Conservation (phyloP, 2,113 vertebrate genomes). For the Colinus virginianus region DNA sequence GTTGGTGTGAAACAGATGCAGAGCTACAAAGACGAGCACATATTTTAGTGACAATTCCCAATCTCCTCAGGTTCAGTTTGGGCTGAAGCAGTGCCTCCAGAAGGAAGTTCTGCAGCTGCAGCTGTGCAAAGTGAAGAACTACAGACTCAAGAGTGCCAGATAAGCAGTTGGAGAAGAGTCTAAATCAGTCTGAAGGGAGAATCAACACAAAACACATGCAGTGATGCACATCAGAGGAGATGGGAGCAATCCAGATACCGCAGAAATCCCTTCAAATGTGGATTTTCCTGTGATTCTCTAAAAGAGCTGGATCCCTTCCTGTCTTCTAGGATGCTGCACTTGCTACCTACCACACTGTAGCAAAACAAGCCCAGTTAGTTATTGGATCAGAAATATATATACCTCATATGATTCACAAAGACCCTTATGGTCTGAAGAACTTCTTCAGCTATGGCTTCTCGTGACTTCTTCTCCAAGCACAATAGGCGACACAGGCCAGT, state of each 20-base stretch:
- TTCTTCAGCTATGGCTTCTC: background rate
- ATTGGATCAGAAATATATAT: background rate
- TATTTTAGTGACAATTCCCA: background rate
- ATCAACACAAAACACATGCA: rapidly evolving
- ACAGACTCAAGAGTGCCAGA: background rate
- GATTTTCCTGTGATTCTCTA: background rate
- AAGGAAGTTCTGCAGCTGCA: background rate
- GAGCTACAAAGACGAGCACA: background rate
- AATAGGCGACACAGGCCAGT: constrained; percentile 49
- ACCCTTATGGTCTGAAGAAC: background rate
- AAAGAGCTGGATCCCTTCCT: background rate
- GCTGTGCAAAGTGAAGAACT: background rate
- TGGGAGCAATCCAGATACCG: background rate
- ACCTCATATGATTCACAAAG: background rate
- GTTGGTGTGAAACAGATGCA: background rate
- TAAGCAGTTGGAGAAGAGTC: background rate
- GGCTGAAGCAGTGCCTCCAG: background rate
- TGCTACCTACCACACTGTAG: background rate
- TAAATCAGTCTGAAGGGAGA: background rate
- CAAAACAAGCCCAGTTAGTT: background rate
- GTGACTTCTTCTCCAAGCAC: background rate
- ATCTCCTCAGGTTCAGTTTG: background rate
- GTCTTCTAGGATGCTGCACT: background rate
- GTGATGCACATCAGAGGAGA: background rate
- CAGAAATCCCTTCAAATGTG: background rate